phyloP scores from a whole-genome alignment of 2,797 vertebrate genomes.

The Sebastolobus alascanus region DNA sequence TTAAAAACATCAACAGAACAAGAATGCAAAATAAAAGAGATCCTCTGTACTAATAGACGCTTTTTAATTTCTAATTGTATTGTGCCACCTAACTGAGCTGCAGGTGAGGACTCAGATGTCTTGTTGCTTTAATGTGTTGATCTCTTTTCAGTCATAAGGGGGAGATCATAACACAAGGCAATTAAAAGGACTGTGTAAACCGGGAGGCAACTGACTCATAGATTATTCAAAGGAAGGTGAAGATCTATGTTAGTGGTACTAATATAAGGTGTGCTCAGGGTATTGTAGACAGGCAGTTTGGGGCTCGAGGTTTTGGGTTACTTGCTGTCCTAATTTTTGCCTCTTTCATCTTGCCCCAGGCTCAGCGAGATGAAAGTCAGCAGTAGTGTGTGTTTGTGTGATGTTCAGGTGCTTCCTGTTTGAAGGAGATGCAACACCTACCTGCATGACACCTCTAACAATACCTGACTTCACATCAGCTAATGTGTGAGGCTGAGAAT shows the following conservation, averaged over 20 bases:
- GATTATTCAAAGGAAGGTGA: constrained; percentile 5
- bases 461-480: not conserved
- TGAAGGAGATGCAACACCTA: not conserved
- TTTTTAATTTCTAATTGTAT: not conserved
- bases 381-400: not conserved
- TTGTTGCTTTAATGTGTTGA: not conserved
- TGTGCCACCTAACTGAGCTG: not conserved
- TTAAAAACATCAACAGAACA: not conserved
- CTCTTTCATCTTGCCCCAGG: too few relatives aligned
- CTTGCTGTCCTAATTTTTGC: not conserved
- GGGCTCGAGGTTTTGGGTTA: not conserved
- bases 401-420: not conserved
- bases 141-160: not conserved
- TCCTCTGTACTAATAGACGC: not conserved
- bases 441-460: not conserved
- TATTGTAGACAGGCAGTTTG: not conserved
- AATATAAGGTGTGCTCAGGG: not conserved
- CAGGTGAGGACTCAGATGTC: not conserved
- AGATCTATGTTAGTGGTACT: not conserved
- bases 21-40: not conserved
- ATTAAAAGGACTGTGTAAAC: not conserved
- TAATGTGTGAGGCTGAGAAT: not conserved
- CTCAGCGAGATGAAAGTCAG: not conserved
- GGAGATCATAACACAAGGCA: not conserved
- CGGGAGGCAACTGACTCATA: not conserved